Conservation (phyloP, 2,888 invertebrate species). For the Oscheius myriophilus region DNA sequence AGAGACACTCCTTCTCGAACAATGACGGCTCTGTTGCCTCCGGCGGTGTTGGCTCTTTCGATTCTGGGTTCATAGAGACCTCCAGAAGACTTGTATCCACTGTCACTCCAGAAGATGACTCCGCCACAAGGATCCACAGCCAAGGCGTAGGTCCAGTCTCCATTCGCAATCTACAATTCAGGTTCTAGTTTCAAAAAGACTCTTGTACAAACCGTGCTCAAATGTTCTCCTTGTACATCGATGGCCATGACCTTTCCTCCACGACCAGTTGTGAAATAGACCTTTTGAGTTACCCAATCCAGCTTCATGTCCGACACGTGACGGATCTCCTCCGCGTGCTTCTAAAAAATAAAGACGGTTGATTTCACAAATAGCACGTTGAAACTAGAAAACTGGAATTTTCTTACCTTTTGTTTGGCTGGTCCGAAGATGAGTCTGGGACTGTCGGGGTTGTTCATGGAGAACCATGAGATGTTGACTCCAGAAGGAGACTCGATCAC, state of each 20-base stretch:
- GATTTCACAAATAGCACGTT: no score
- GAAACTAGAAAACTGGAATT: background rate
- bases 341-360: background rate
- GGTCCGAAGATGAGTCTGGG: conserved; percentile 63
- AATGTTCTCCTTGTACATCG: conserved; percentile 50
- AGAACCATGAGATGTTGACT: conserved; percentile 69
- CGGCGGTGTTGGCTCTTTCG: conserved; percentile 93
- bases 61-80: conserved; percentile 77
- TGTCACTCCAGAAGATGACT: conserved; percentile 89
- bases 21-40: conserved; percentile 82
- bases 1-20: conserved; percentile 90
- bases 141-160: conserved; percentile 91
- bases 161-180: conserved; percentile 80
- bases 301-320: conserved; percentile 73
- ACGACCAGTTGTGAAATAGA: conserved; percentile 96
- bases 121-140: conserved; percentile 95
- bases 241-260: conserved; percentile 77
- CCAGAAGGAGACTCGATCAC: conserved; percentile 68
- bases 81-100: conserved; percentile 66
- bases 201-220: conserved; percentile 34
- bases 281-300: conserved; percentile 96
- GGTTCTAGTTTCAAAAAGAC: no score
- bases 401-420: conserved; percentile 43
- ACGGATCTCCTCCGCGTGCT: conserved; percentile 48
- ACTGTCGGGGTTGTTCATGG: conserved; percentile 68